phyloP scores from a whole-genome alignment of 2,888 invertebrate species.

The Mythimna lalbum region DNA sequence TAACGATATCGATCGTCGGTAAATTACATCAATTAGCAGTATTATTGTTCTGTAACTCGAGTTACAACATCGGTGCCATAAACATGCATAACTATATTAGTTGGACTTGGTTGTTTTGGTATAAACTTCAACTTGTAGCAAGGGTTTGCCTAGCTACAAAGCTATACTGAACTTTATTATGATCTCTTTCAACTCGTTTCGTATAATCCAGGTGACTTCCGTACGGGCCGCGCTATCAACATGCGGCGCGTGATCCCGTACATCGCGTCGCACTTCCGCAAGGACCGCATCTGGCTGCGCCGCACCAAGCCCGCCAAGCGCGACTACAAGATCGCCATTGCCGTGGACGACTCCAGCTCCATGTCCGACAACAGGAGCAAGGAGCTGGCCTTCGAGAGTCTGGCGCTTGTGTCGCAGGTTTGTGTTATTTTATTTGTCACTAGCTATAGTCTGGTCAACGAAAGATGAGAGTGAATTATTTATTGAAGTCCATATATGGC shows the following conservation, averaged over 20 bases:
- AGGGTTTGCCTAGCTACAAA: too few relatives aligned
- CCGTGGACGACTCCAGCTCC: constrained; percentile 98
- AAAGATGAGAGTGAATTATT: too few relatives aligned
- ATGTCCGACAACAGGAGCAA: constrained; percentile 98
- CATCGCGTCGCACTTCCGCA: constrained; percentile 99
- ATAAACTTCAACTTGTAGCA: too few relatives aligned
- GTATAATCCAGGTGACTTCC: constrained; percentile 95
- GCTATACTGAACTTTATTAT: too few relatives aligned
- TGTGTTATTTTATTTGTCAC: background rate
- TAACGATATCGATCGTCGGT: background rate
- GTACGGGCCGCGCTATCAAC: constrained; percentile 98
- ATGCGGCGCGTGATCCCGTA: constrained; percentile 99
- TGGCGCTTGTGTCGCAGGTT: constrained; percentile 96
- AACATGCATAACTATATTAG: too few relatives aligned
- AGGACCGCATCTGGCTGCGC: constrained; percentile 99
- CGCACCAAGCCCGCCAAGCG: constrained; percentile 98
- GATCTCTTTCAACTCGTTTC: too few relatives aligned
- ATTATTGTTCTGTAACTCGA: background rate
- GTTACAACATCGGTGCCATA: too few relatives aligned
- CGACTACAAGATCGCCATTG: constrained; percentile 98
- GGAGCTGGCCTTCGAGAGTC: constrained; percentile 98
- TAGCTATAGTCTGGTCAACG: too few relatives aligned
- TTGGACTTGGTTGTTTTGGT: too few relatives aligned
- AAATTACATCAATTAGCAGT: background rate
- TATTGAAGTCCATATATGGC: too few relatives aligned